Evolutionary conservation across 2,888 invertebrate species (phyloP), one percentile per base, ranked within the genome.

Genomic region (Cordylochernes scorpioides): DNA sequence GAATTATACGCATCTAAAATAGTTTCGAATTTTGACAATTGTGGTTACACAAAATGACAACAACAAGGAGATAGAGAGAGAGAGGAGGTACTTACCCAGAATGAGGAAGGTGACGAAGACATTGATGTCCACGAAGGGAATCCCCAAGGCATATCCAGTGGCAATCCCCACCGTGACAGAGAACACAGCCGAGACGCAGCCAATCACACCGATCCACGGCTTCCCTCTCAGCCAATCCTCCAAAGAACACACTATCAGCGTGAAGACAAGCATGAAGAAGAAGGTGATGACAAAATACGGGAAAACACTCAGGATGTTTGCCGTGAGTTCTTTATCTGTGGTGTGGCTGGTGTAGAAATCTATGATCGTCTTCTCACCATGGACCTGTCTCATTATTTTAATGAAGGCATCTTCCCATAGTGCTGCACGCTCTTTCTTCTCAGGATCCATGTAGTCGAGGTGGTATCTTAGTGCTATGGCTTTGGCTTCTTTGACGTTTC

Each of bases 101-200:
- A 84, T 84, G 34, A 86, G 62, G 51, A 86, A 84, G 4, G 86
- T 84, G 4, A 84, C 82, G 1, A 84, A 84, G 44, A 84, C 63
- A 53, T 82, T 84, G 42, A 86, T 75, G 31, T 82, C 82, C 49
- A 86, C 86, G 53, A 84, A 86, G 39, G 77, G 75, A 34, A 84
- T 66, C 7, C 66, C 13, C n/a, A n/a, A n/a, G n/a, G n/a, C n/a
- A n/a, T n/a, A n/a, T n/a, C n/a, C n/a, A n/a, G n/a, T n/a, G n/a
- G n/a, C n/a, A n/a, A n/a, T n/a, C n/a, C n/a, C n/a, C n/a, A n/a
- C n/a, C n/a, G 69, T 59, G 0, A 84, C 82, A 4, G 80, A 82
- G 70, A 84, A 72, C 1, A 71, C 73, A 1, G 84, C 82, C 1
- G 82, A 82, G 12, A 84, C 52, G 44, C 82, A 84, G 13, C 84